Percentiles rank a stretch among this genome's conserved stretches.
phyloP scores from a whole-genome alignment of 2,888 invertebrate genomes.

The Nycteola revayana region DNA sequence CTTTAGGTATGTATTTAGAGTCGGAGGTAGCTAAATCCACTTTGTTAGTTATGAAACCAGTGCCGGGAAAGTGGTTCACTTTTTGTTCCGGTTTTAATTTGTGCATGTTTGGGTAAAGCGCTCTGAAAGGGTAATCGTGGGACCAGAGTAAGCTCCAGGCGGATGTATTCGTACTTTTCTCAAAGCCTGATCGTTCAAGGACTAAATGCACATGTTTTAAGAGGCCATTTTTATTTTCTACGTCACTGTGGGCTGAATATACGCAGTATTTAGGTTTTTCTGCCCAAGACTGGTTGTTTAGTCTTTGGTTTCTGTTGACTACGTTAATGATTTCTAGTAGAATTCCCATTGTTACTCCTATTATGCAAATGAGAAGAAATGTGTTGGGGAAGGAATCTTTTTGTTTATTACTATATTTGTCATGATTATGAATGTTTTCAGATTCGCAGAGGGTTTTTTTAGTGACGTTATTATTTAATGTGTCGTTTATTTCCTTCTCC shows the following conservation, averaged over 20 bases:
- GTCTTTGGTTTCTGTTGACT: slow-evolving; percentile 41
- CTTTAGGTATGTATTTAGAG: slow-evolving; percentile 91
- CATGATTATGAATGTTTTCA: slow-evolving; percentile 11
- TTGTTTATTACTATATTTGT: slow-evolving; percentile 5
- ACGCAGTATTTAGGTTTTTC: slow-evolving; percentile 77
- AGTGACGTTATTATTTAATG: slow-evolving; percentile 11
- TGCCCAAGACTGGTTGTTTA: slow-evolving; percentile 23
- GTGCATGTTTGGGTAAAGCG: slow-evolving; percentile 73
- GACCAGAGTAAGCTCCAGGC: slow-evolving; percentile 96
- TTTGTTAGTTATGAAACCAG: slow-evolving; percentile 96
- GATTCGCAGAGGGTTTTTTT: slow-evolving; percentile 17
- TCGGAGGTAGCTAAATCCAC: slow-evolving; percentile 90
- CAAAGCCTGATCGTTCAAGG: slow-evolving; percentile 88
- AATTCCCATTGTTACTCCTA: slow-evolving; percentile 58
- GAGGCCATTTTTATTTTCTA: slow-evolving; percentile 84
- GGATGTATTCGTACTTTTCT: slow-evolving; percentile 74
- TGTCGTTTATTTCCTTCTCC: slow-evolving; percentile 17
- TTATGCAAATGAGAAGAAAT: slow-evolving; percentile 58
- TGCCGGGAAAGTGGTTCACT: slow-evolving; percentile 97
- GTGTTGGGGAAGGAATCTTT: slow-evolving; percentile 39
- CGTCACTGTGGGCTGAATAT: slow-evolving; percentile 76
- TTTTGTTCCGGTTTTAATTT: slow-evolving; percentile 87
- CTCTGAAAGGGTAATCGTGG: slow-evolving; percentile 94
- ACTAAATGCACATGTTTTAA: slow-evolving; percentile 91
- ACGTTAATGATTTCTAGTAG: slow-evolving; percentile 54